phyloP scores from a whole-genome alignment of 2,113 vertebrate species.

The Rhinogobius similis region DNA sequence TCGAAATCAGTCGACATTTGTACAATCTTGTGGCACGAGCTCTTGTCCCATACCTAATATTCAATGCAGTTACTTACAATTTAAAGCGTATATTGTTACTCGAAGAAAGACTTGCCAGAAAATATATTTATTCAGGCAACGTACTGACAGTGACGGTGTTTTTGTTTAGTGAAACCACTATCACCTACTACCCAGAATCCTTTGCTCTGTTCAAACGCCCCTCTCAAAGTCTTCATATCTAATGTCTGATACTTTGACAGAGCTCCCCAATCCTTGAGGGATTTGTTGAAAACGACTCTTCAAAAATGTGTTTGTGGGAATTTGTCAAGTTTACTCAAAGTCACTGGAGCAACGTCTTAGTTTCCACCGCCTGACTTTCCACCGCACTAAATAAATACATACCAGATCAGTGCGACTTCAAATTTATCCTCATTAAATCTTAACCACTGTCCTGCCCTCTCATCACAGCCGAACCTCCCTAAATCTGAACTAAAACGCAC shows the following conservation, averaged over 20 bases:
- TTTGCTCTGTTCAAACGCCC: conserved; percentile 22
- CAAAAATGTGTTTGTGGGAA: conserved; percentile 9
- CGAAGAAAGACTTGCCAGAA: neutral
- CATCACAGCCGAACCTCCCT: conserved; percentile 48
- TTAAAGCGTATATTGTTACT: too few relatives aligned
- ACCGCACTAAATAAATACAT: conserved; percentile 49
- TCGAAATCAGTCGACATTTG: too few relatives aligned
- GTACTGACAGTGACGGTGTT: neutral
- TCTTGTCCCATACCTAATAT: too few relatives aligned
- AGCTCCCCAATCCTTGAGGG: conserved; percentile 28
- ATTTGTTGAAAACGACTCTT: conserved; percentile 1
- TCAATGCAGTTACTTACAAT: too few relatives aligned
- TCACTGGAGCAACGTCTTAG: conserved; percentile 34
- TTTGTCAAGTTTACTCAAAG: conserved; percentile 7
- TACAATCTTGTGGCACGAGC: too few relatives aligned
- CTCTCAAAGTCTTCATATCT: conserved; percentile 7
- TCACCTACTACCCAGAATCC: conserved; percentile 19
- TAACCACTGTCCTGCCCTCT: conserved; percentile 49
- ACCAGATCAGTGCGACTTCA: conserved; percentile 53
- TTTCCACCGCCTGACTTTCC: conserved; percentile 57
- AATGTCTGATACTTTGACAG: conserved; percentile 36
- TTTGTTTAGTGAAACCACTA: neutral
- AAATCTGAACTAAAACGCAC: conserved; percentile 12
- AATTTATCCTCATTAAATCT: conserved; percentile 66
- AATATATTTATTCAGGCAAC: neutral